A percentile compares a stretch with the other conserved stretches of the same genome.
These are phyloP conservation scores for Anagyrus pseudococci DNA, from an alignment of 2,888 invertebrate species.

Conservation along the genomic window DNA sequence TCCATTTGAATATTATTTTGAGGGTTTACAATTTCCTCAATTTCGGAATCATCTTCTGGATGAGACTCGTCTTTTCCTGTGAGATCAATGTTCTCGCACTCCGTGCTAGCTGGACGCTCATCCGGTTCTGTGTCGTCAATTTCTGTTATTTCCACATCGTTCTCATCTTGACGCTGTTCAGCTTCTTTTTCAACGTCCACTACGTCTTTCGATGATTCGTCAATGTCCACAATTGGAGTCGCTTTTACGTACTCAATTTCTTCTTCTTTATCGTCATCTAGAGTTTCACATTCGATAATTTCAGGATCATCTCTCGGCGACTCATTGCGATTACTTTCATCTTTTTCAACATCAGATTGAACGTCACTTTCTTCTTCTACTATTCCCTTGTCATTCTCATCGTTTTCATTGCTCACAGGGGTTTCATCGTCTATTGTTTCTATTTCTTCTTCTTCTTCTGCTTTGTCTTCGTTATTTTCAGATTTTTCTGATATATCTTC, in stretches of 20 bases:
- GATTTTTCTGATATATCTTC: slow-evolving; percentile 8
- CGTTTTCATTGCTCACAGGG: not conserved
- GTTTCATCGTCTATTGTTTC: not conserved
- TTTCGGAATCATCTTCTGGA: slow-evolving; percentile 13
- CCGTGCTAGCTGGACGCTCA: not conserved
- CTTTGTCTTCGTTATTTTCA: not conserved
- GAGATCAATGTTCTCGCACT: slow-evolving; percentile 12
- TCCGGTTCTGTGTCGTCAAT: slow-evolving; percentile 5
- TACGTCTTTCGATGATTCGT: slow-evolving; percentile 13
- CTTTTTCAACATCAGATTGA: not conserved
- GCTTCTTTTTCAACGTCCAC: slow-evolving; percentile 9
- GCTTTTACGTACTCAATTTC: slow-evolving; percentile 6
- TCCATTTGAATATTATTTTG: not conserved
- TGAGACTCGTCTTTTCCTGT: slow-evolving; percentile 10
- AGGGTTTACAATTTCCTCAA: slow-evolving; percentile 4
- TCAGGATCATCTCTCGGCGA: slow-evolving; percentile 2
- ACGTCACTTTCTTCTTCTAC: no score
- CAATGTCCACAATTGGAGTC: not conserved
- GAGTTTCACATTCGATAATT: slow-evolving; percentile 3
- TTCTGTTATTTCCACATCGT: slow-evolving; percentile 23
- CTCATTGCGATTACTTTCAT: not conserved
- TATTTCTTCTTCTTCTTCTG: not conserved
- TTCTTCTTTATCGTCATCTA: slow-evolving; percentile 6
- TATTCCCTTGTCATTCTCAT: no score
- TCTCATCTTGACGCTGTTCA: slow-evolving; percentile 17